Evolutionary conservation across 2,888 invertebrate species (phyloP), one percentile per base, ranked within the genome.

Genomic region (Lepidocyrtoides sp.): DNA sequence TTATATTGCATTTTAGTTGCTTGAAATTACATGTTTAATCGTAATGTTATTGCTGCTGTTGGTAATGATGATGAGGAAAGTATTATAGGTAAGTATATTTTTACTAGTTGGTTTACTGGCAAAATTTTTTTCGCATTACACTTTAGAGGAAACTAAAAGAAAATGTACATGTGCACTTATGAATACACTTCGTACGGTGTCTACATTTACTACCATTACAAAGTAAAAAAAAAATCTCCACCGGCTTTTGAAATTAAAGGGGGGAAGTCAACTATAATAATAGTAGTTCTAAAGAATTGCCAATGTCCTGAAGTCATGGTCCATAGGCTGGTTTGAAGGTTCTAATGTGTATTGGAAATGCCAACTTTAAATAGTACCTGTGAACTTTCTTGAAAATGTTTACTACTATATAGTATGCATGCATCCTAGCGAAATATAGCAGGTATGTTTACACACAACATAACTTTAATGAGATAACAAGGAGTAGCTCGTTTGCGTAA

Each of bases 401-500:
- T 51, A 51, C 0, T n/a, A 14, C 5, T 66, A 66, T 3, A 66
- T 66, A 1, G 51, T 41, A n/a, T n/a, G n/a, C n/a, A n/a, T n/a
- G n/a, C n/a, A n/a, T n/a, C n/a, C n/a, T n/a, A n/a, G n/a, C n/a
- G n/a, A n/a, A n/a, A n/a, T 51, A 5, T 51, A 51, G 51, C 5
- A 51, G 26, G 60, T 26, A 66, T 66, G 32, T 26, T 12, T 66
- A n/a, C 26, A 66, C 32, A 69, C 69, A 32, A 69, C 69, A 69
- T 69, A 63, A 12, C 51, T 66, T 88, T 88, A 88, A 88, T 88
- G 81, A 79, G 87, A 81, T 88, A 88, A 88, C 87, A 81, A 88
- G 84, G 48, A 84, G 51, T 51, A 63, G 63, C 87, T 88, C 81
- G 87, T 88, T 88, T 88, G 66, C 12, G 79, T 79, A 88, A 79